Evolutionary conservation across 2,113 vertebrate genomes (phyloP).

Genomic region (Equus przewalskii): DNA sequence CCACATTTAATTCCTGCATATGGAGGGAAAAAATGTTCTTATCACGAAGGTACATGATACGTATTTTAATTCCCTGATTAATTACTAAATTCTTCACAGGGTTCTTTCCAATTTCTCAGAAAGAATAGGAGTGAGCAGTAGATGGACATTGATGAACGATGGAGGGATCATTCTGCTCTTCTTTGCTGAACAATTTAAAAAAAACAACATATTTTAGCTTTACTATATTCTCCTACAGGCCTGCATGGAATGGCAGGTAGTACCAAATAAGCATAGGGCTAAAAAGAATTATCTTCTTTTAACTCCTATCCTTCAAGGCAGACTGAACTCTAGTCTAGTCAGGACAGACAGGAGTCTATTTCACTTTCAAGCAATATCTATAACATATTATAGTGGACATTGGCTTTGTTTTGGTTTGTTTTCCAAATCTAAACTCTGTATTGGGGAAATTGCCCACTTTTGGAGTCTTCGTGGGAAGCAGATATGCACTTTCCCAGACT

Average conservation of each 20-base stretch:
- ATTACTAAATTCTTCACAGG: conserved; percentile 57
- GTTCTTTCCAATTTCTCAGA: conserved; percentile 49
- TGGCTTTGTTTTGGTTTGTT: not conserved
- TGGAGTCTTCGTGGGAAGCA: not conserved
- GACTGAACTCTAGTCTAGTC: not conserved
- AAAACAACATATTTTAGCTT: not conserved
- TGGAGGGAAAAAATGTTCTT: conserved; percentile 53
- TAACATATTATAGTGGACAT: not conserved
- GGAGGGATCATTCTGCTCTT: conserved; percentile 8
- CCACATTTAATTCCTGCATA: conserved; percentile 52
- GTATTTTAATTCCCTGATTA: conserved; percentile 70
- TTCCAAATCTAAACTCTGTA: not conserved
- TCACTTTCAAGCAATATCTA: conserved; percentile 7
- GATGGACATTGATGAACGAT: conserved; percentile 21
- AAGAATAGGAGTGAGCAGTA: not conserved
- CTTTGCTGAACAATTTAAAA: conserved; percentile 36
- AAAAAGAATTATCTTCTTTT: conserved; percentile 39
- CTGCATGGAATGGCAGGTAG: not conserved
- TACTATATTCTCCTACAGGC: not conserved
- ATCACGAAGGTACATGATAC: conserved; percentile 37
- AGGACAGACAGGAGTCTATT: not conserved
- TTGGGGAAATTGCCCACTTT: not conserved
- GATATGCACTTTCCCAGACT: not conserved
- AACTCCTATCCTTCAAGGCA: not conserved
- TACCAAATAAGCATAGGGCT: not conserved